These are phyloP conservation scores for Camponotus vicinus DNA, from an alignment of 1,140 invertebrate genomes.

Conservation along the genomic window DNA sequence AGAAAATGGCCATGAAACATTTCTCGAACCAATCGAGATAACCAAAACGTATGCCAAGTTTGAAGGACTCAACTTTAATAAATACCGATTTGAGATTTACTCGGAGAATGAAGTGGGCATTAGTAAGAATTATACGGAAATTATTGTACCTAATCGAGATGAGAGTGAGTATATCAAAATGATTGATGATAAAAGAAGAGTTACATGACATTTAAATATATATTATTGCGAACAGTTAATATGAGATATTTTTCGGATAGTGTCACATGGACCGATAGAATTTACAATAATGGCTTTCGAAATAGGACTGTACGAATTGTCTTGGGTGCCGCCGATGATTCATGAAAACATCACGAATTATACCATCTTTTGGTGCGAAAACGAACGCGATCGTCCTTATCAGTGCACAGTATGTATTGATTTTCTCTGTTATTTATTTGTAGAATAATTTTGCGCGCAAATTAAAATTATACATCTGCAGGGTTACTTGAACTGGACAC, in stretches of 20 bases:
- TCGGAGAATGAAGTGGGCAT: slow-evolving; percentile 87
- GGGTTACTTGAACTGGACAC: slow-evolving; percentile 88
- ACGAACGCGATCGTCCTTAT: slow-evolving; percentile 87
- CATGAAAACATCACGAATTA: slow-evolving; percentile 86
- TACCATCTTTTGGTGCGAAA: slow-evolving; percentile 92
- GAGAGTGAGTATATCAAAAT: slow-evolving; percentile 85
- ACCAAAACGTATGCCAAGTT: slow-evolving; percentile 87
- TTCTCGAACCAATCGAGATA: slow-evolving; percentile 81
- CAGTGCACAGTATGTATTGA: slow-evolving; percentile 86
- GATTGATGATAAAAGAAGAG: neutral
- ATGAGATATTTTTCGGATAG: slow-evolving; percentile 75
- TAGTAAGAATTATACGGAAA: slow-evolving; percentile 86
- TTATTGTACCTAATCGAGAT: slow-evolving; percentile 88
- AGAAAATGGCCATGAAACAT: slow-evolving; percentile 79
- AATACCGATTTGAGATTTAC: slow-evolving; percentile 86
- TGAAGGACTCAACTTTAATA: slow-evolving; percentile 83
- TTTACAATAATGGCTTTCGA: slow-evolving; percentile 91
- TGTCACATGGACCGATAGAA: slow-evolving; percentile 86
- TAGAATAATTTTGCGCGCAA: neutral
- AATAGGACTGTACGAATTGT: slow-evolving; percentile 89
- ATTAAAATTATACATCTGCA: slow-evolving; percentile 66
- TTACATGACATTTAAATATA: neutral
- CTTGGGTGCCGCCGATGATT: slow-evolving; percentile 88
- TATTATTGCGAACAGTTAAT: slow-evolving; percentile 13
- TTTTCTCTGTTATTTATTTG: neutral